Evolutionary conservation across 2,113 vertebrate genomes (phyloP).

Genomic region (Puffinus mauretanicus): DNA sequence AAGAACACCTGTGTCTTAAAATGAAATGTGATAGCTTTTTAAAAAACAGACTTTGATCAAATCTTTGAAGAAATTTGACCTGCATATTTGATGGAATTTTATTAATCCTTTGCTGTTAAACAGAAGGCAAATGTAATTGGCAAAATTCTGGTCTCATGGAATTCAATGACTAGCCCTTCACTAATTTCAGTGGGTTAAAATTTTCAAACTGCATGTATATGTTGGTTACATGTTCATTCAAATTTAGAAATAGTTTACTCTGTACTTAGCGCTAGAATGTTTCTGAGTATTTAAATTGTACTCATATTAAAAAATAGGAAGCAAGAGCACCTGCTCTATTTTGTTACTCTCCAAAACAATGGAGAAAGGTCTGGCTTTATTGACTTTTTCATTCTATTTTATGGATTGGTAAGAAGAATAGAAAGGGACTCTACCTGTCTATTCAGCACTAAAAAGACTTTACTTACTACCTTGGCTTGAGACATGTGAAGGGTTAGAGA

Average conservation of each 20-base stretch:
- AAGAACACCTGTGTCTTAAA: not conserved
- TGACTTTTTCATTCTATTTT: not conserved
- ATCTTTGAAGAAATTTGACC: not conserved
- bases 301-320: not conserved
- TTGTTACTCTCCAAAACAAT: not conserved
- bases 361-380: not conserved
- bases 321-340: not conserved
- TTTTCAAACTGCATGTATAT: not conserved
- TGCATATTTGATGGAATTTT: not conserved
- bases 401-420: not conserved
- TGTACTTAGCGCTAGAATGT: not conserved
- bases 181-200: not conserved
- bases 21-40: not conserved
- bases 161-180: not conserved
- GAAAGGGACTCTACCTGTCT: not conserved
- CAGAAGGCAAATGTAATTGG: not conserved
- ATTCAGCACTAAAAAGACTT: not conserved
- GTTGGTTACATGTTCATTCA: not conserved
- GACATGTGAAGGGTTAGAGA: not conserved
- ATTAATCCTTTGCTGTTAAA: not conserved
- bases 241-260: not conserved
- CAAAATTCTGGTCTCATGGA: not conserved
- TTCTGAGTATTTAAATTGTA: not conserved
- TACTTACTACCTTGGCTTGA: not conserved
- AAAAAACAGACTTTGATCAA: not conserved